A percentile compares a stretch with the other conserved stretches of the same genome.
phyloP scores from a whole-genome alignment of 2,113 vertebrate species.

The Pelodiscus sinensis region DNA sequence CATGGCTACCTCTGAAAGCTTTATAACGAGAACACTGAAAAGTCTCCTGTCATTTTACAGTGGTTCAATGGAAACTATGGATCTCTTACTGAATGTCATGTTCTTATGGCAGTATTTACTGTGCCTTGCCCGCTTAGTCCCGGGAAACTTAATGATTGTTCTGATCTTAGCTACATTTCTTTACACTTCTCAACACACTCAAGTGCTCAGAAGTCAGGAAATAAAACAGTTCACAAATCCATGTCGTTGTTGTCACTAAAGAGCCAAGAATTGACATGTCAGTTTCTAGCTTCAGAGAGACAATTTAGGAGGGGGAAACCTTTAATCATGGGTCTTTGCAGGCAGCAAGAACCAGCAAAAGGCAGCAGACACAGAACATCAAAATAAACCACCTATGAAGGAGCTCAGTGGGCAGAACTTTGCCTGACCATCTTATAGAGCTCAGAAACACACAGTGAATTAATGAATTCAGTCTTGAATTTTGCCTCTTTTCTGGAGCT shows the following conservation, averaged over 20 bases:
- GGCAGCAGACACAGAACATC: background rate
- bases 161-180: background rate
- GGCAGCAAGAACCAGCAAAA: background rate
- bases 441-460: background rate
- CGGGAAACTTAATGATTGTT: background rate
- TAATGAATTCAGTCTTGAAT: background rate
- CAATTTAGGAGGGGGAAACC: fast-evolving
- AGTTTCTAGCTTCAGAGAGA: background rate
- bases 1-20: background rate
- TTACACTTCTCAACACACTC: background rate
- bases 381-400: background rate
- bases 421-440: background rate
- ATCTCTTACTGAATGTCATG: background rate
- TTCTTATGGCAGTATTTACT: background rate
- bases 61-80: background rate
- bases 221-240: background rate
- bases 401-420: background rate
- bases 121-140: background rate
- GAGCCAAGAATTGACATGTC: background rate
- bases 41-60: background rate
- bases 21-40: background rate
- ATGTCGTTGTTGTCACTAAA: background rate
- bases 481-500: background rate
- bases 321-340: background rate
- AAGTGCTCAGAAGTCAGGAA: background rate